Evolutionary conservation across 1,140 invertebrate genomes (phyloP).

Genomic region (Triops cancriformis): DNA sequence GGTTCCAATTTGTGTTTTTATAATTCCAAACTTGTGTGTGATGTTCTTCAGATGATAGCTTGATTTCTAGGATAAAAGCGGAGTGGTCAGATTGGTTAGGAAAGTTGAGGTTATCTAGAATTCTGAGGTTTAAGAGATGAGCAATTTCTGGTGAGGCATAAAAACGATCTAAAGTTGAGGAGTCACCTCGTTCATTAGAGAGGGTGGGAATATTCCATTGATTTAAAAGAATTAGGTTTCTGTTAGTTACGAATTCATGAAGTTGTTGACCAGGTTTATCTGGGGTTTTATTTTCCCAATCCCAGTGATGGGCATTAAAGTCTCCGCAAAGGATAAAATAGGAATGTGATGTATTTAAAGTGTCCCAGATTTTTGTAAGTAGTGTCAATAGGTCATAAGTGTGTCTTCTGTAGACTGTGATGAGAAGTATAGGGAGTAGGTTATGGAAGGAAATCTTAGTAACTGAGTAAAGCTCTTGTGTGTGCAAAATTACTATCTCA

Average conservation of each 20-base stretch:
- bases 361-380: neutral
- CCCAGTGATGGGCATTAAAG: slow-evolving; percentile 22
- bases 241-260: slow-evolving; percentile 17
- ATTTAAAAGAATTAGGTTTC: slow-evolving; percentile 5
- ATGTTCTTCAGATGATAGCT: neutral
- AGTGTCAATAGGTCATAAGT: neutral
- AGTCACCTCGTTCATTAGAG: neutral
- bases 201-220: slow-evolving; percentile 17
- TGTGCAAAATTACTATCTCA: neutral
- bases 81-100: slow-evolving; percentile 6
- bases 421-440: neutral
- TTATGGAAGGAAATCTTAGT: neutral
- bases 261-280: neutral
- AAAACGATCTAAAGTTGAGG: neutral
- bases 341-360: neutral
- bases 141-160: neutral
- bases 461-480: neutral
- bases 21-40: neutral
- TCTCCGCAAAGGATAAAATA: no score
- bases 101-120: slow-evolving; percentile 10
- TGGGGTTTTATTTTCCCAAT: slow-evolving; percentile 11
- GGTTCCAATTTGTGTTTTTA: neutral
- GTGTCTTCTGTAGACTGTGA: no score
- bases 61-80: neutral
- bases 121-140: slow-evolving; percentile 11